A percentile compares a stretch with the other conserved stretches of the same genome.
Conservation (phyloP, 1,140 invertebrate genomes). For the Antheraea pernyi region DNA sequence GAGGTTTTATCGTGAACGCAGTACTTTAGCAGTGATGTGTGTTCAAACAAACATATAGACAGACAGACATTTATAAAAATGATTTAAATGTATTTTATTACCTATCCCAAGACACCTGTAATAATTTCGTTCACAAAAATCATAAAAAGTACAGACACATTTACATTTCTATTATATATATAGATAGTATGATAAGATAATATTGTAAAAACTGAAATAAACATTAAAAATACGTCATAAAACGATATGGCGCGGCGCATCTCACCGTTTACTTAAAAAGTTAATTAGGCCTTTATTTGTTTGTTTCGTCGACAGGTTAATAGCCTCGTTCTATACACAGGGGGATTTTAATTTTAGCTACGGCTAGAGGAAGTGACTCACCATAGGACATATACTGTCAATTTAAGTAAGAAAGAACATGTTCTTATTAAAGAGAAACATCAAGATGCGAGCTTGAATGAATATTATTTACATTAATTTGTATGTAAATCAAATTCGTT, state of each 20-base stretch:
- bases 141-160: no score
- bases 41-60: no score
- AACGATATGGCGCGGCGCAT: neutral
- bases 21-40: no score
- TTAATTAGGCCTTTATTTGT: constrained; percentile 14
- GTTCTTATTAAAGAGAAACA: constrained; percentile 22
- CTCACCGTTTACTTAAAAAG: neutral
- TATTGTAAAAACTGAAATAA: no score
- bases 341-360: constrained; percentile 8
- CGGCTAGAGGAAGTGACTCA: constrained; percentile 25
- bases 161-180: no score
- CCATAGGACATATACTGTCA: constrained; percentile 15
- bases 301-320: constrained; percentile 11
- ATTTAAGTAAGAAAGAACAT: constrained; percentile 22
- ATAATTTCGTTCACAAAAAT: no score
- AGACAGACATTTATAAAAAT: no score
- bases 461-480: neutral
- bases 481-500: neutral
- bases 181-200: no score
- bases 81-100: no score
- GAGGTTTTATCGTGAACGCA: no score
- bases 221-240: constrained; percentile 1
- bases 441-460: neutral
- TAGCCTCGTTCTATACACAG: constrained; percentile 7
- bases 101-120: no score